A percentile compares a stretch with the other conserved stretches of the same genome.
phyloP scores from a whole-genome alignment of 2,113 vertebrate species.

The Ornithorhynchus anatinus region DNA sequence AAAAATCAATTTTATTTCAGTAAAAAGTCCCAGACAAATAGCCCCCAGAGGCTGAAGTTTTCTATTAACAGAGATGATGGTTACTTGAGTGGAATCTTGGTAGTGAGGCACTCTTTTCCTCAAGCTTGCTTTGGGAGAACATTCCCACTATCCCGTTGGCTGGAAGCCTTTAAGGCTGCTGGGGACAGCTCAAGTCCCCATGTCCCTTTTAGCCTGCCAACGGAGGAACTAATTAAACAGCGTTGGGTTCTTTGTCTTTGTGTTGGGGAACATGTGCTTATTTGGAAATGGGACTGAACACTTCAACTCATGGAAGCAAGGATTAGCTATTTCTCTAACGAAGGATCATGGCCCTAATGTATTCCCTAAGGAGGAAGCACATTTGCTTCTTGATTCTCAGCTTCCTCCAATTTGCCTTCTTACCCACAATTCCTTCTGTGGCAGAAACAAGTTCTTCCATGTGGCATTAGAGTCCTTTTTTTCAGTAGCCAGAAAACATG shows the following conservation, averaged over 20 bases:
- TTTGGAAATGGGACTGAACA: fast-evolving
- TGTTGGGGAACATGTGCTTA: not conserved
- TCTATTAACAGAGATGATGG: not conserved
- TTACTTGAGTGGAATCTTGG: not conserved
- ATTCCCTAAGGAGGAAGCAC: not conserved
- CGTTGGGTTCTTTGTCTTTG: fast-evolving
- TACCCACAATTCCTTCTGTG: not conserved
- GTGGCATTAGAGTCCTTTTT: conserved; percentile 23
- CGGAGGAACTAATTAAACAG: not conserved
- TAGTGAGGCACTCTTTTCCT: not conserved
- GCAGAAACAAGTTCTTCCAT: not conserved
- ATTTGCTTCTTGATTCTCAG: not conserved
- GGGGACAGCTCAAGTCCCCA: not conserved
- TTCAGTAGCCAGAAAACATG: conserved; percentile 4
- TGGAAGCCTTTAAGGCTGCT: not conserved
- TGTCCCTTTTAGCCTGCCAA: not conserved
- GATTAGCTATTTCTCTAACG: not conserved
- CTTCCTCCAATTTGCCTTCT: not conserved
- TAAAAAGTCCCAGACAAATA: not conserved
- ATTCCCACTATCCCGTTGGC: fast-evolving
- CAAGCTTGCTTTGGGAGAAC: not conserved
- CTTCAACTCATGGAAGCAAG: not conserved
- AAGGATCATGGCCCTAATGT: not conserved
- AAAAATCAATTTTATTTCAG: conserved; percentile 29
- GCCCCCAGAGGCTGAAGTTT: conserved; percentile 11